These are phyloP conservation scores for Tapirus indicus DNA, from an alignment of 2,797 vertebrate genomes.

Conservation along the genomic window DNA sequence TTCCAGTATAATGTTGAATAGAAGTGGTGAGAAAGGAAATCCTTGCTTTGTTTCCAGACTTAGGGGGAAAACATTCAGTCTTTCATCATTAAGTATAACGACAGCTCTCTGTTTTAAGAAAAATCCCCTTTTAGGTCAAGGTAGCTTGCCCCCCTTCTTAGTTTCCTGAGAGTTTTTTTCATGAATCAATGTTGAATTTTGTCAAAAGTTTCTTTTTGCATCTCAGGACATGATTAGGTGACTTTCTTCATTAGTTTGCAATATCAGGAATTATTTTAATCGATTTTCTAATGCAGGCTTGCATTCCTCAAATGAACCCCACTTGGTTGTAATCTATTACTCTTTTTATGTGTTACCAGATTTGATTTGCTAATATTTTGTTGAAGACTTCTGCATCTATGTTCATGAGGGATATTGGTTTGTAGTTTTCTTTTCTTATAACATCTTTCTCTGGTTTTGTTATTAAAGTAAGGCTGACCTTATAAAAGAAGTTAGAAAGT, in stretches of 20 bases:
- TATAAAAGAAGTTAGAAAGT: neutral
- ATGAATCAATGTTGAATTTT: neutral
- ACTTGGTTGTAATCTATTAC: neutral
- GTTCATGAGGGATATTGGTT: neutral
- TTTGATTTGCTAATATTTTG: slow-evolving; percentile 16
- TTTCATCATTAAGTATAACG: neutral
- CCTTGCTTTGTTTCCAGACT: neutral
- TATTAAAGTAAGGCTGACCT: neutral
- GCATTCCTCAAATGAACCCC: neutral
- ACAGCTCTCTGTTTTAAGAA: neutral
- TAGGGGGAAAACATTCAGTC: neutral
- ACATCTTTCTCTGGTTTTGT: neutral
- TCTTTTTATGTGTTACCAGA: neutral
- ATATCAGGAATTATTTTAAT: neutral
- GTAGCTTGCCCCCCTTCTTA: neutral
- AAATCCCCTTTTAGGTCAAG: neutral
- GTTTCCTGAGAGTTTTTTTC: neutral
- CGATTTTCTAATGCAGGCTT: neutral
- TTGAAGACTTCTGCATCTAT: neutral
- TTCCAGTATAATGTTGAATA: neutral
- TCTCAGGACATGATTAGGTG: neutral
- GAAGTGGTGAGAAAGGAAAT: neutral
- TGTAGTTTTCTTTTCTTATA: neutral
- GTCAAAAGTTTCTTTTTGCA: neutral
- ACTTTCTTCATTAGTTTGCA: neutral